phyloP scores from a whole-genome alignment of 2,113 vertebrate genomes.

The Brevimyrus niger region DNA sequence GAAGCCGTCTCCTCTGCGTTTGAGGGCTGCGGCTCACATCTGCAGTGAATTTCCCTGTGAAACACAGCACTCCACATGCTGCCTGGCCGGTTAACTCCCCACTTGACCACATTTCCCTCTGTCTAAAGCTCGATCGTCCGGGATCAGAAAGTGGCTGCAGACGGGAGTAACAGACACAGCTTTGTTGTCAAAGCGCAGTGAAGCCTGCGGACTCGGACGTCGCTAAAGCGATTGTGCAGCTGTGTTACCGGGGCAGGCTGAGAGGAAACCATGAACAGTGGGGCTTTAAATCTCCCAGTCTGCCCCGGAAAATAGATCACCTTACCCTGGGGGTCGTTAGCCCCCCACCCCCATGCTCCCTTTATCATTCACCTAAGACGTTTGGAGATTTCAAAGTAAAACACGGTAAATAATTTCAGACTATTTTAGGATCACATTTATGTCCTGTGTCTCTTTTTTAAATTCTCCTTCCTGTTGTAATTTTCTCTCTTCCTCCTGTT shows the following conservation, averaged over 20 bases:
- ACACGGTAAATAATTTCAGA: neutral
- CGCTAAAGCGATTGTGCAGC: conserved; percentile 21
- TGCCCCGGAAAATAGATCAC: conserved; percentile 3
- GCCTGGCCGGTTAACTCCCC: neutral
- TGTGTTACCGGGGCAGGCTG: conserved; percentile 9
- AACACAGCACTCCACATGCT: neutral
- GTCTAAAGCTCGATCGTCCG: neutral
- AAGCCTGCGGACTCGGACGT: neutral
- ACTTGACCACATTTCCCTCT: conserved; percentile 14
- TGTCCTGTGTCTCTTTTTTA: neutral
- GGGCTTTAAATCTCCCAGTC: conserved; percentile 3
- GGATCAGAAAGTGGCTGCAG: neutral
- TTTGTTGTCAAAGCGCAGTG: conserved; percentile 21
- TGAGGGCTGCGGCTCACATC: neutral
- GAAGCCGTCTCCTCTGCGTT: neutral
- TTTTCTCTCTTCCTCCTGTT: neutral
- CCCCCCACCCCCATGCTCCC: neutral
- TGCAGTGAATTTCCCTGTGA: neutral
- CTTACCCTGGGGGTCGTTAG: neutral
- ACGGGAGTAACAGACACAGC: conserved; percentile 9
- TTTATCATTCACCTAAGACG: neutral
- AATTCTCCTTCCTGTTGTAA: neutral
- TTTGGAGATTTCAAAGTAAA: neutral
- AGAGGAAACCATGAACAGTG: neutral
- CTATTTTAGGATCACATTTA: neutral